A percentile compares a stretch with the other conserved stretches of the same genome.
phyloP scores from a whole-genome alignment of 2,888 invertebrate species.

The Caradrina kadenii region DNA sequence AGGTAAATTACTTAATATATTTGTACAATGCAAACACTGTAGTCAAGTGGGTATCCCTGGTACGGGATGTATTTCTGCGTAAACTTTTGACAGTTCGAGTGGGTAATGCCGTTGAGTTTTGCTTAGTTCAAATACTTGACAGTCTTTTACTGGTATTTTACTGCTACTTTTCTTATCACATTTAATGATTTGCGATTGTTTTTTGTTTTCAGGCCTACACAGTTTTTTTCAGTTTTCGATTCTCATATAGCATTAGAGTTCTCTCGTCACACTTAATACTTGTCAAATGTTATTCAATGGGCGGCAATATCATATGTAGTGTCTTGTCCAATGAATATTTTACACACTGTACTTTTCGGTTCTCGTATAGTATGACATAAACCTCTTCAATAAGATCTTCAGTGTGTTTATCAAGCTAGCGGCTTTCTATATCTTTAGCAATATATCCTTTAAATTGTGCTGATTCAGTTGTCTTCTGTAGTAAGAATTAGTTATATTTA shows the following conservation, averaged over 20 bases:
- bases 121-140: background rate
- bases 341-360: background rate
- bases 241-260: too few species aligned
- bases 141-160: background rate
- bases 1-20: constrained; percentile 11
- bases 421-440: too few species aligned
- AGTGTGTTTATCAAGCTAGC: too few species aligned
- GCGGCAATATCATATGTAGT: too few species aligned
- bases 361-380: background rate
- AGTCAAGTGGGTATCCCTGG: constrained; percentile 19
- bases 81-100: constrained; percentile 20
- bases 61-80: constrained; percentile 1
- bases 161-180: background rate
- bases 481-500: too few species aligned
- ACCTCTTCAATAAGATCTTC: background rate
- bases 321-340: too few species aligned
- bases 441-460: too few species aligned
- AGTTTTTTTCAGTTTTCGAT: too few species aligned
- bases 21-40: constrained; percentile 2
- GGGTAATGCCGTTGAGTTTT: background rate
- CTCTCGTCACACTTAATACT: too few species aligned
- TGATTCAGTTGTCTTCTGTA: too few species aligned
- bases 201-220: background rate
- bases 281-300: too few species aligned
- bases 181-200: background rate